Conservation (phyloP, 1,140 invertebrate species). For the Lordiphosa collinella region DNA sequence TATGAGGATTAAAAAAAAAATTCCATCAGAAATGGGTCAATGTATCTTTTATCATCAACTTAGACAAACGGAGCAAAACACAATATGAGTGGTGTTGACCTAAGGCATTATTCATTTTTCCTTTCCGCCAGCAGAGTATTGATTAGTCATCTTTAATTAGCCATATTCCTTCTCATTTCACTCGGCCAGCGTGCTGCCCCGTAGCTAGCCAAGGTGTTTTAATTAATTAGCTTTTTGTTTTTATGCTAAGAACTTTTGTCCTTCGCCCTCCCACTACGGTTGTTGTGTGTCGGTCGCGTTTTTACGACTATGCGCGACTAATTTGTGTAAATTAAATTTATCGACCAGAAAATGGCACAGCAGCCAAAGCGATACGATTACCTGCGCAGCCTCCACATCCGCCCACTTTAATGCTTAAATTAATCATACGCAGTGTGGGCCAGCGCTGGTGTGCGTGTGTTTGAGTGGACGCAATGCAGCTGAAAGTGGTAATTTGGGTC, state of each 20-base stretch:
- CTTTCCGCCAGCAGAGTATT: neutral
- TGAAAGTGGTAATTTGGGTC: conserved; percentile 39
- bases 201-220: conserved; percentile 58
- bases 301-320: conserved; percentile 75
- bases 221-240: conserved; percentile 77
- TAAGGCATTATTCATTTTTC: too few relatives aligned
- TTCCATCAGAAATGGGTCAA: too few relatives aligned
- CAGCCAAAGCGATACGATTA: conserved; percentile 36
- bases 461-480: conserved; percentile 33
- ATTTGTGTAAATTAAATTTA: conserved; percentile 78
- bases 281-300: conserved; percentile 54
- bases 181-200: neutral
- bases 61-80: too few relatives aligned
- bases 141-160: conserved; percentile 2
- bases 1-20: too few relatives aligned
- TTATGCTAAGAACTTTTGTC: conserved; percentile 54
- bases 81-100: too few relatives aligned
- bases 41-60: too few relatives aligned
- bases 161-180: conserved; percentile 22
- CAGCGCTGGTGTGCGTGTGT: too few relatives aligned
- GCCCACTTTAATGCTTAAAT: conserved; percentile 51
- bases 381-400: conserved; percentile 1
- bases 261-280: conserved; percentile 10
- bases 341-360: conserved; percentile 72
- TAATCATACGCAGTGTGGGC: conserved; percentile 66